Base-by-base conservation (phyloP, 2,888 invertebrate species). In the Metalampra italica region DNA sequence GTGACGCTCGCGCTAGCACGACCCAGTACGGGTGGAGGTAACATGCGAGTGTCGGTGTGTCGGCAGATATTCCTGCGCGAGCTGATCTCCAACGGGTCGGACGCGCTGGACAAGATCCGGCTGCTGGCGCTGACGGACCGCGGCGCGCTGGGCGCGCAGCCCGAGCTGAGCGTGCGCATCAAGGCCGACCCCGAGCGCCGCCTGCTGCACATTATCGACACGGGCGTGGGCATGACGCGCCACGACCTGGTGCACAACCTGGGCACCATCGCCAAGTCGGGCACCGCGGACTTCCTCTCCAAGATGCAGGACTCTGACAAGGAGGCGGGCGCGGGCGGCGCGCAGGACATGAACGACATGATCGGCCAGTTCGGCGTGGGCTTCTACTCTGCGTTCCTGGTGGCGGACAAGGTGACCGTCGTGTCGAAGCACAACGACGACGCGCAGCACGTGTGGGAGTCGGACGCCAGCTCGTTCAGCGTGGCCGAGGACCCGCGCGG, bases 301-400 rank as follows among this genome's bases (percentile, higher is more conserved):
- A 97, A 97, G 87, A 94, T 98, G 92, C 95, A 96, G 75, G 94
- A 95, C 55, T 73, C 81, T 0, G 86, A 86, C 29, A 76, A 76
- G 75, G 83, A 79, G 52, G 11, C 9, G 12, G 14, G 34, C 11
- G 34, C 34, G 91, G 61, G 68, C 53, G 72, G 62, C 60, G 69
- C 73, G 37, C 92, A 93, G 71, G 97, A 98, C 75, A 92, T 96
- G 89, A 97, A 95, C 77, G 99, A 99, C 86, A 95, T 99, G 94
- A 99, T 99, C 86, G 99, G 99, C 4, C 98, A 98, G 87, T 99
- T 99, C 90, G 99, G 99, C 76, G 99, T 99, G 60, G 99, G 99
- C 52, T 99, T 99, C 90, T 99, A 99, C 88, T 99, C 99, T 0
- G 95, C 98, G 2, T 99, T 99, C 91, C 91, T 97, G 77, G 98